A percentile compares a stretch with the other conserved stretches of the same genome.
phyloP scores from a whole-genome alignment of 2,797 vertebrate genomes.

The Takifugu ocellatus region DNA sequence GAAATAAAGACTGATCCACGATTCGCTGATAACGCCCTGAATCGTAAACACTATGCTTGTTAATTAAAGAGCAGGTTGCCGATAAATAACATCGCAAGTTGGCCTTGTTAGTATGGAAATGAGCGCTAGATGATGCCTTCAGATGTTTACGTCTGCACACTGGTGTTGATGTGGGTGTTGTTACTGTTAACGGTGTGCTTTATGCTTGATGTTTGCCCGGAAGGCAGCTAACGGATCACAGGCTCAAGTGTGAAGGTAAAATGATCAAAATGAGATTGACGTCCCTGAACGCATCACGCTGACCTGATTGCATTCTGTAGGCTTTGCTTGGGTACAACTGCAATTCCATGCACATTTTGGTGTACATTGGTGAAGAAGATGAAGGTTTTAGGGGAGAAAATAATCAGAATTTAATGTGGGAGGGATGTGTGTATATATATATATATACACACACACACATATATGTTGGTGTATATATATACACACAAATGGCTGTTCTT shows the following conservation, averaged over 20 bases:
- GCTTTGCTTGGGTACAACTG: slow-evolving; percentile 17
- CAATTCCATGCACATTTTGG: slow-evolving; percentile 7
- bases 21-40: slow-evolving; percentile 19
- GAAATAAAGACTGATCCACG: too few species aligned
- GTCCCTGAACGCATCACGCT: slow-evolving; percentile 70
- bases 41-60: neutral
- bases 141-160: slow-evolving; percentile 25
- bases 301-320: slow-evolving; percentile 46
- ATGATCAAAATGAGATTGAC: slow-evolving; percentile 47
- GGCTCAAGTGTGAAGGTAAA: slow-evolving; percentile 21
- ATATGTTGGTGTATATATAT: slow-evolving; percentile 31
- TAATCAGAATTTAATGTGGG: slow-evolving; percentile 20
- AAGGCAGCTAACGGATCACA: slow-evolving; percentile 39
- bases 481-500: slow-evolving; percentile 33
- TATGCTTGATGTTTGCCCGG: slow-evolving; percentile 45
- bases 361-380: slow-evolving; percentile 21
- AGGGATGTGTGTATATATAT: slow-evolving; percentile 5
- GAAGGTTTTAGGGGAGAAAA: slow-evolving; percentile 4
- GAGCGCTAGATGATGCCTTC: slow-evolving; percentile 14
- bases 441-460: slow-evolving; percentile 19
- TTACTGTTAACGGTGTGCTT: slow-evolving; percentile 39
- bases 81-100: slow-evolving; percentile 22
- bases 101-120: slow-evolving; percentile 15
- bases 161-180: slow-evolving; percentile 42
- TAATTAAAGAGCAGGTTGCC: slow-evolving; percentile 26